Percentiles rank a stretch among this genome's conserved stretches.
These are phyloP conservation scores for Clarias macrocephalus DNA, from an alignment of 2,113 vertebrate genomes.

Conservation along the genomic window DNA sequence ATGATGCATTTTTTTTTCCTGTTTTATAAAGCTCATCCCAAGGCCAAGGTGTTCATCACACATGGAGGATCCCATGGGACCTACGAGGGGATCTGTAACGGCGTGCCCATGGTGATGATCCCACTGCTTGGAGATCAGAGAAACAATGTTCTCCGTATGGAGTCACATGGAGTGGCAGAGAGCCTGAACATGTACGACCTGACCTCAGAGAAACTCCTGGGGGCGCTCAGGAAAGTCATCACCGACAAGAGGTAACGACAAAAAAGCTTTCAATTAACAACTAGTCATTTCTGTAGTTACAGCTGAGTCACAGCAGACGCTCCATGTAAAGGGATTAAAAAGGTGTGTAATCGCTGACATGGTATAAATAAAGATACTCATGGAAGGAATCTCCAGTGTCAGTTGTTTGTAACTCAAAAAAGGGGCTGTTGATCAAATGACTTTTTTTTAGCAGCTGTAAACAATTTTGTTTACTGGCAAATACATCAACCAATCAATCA, in stretches of 20 bases:
- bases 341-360: background rate
- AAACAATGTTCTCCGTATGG: slow-evolving; percentile 82
- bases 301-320: background rate
- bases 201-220: slow-evolving; percentile 74
- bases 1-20: background rate
- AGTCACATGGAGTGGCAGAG: slow-evolving; percentile 79
- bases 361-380: background rate
- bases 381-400: background rate
- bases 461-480: background rate
- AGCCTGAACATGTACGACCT: slow-evolving; percentile 75
- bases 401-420: background rate
- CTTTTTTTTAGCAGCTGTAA: background rate
- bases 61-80: slow-evolving; percentile 87
- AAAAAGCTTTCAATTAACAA: background rate
- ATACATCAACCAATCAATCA: no score
- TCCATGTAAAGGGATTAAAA: background rate
- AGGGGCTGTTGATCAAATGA: background rate
- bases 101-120: slow-evolving; percentile 88
- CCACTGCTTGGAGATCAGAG: slow-evolving; percentile 91
- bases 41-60: slow-evolving; percentile 86
- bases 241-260: slow-evolving; percentile 77
- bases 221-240: slow-evolving; percentile 78
- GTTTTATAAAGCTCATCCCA: slow-evolving; percentile 81
- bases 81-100: slow-evolving; percentile 90
- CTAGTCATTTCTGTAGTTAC: slow-evolving; percentile 39